phyloP scores from a whole-genome alignment of 1,140 invertebrate species.

The Drosophila pachea region DNA sequence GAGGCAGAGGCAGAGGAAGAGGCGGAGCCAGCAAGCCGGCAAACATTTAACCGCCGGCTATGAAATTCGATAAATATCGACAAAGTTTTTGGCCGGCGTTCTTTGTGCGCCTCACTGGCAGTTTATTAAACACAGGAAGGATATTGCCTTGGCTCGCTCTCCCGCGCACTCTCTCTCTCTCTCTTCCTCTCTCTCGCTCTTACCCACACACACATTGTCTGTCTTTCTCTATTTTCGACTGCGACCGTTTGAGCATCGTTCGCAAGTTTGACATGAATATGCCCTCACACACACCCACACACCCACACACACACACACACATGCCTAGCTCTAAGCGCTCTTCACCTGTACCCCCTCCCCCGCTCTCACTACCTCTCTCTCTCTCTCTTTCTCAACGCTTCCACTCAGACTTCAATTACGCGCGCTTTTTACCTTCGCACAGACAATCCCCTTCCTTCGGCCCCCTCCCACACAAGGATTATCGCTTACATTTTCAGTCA shows the following conservation, averaged over 20 bases:
- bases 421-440: conserved; percentile 40
- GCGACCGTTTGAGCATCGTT: conserved; percentile 39
- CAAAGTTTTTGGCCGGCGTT: conserved; percentile 58
- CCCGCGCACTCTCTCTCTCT: no score
- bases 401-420: conserved; percentile 63
- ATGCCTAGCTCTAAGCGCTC: not conserved
- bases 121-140: conserved; percentile 75
- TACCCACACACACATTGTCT: not conserved
- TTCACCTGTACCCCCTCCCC: not conserved
- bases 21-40: conserved; percentile 56
- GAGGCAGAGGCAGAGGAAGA: conserved; percentile 28
- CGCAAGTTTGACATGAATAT: conserved; percentile 70
- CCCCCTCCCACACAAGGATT: conserved; percentile 53
- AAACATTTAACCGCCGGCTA: conserved; percentile 74
- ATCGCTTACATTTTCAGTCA: conserved; percentile 74
- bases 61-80: conserved; percentile 76
- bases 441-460: no score
- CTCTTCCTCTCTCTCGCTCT: not conserved
- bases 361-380: not conserved
- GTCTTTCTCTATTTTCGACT: not conserved
- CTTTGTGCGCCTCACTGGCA: conserved; percentile 31
- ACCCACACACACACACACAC: not conserved
- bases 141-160: conserved; percentile 35
- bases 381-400: not conserved
- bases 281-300: conserved; percentile 32